These are phyloP conservation scores for Rattus norvegicus DNA, from an alignment of 2,113 vertebrate species.

Conservation along the genomic window DNA sequence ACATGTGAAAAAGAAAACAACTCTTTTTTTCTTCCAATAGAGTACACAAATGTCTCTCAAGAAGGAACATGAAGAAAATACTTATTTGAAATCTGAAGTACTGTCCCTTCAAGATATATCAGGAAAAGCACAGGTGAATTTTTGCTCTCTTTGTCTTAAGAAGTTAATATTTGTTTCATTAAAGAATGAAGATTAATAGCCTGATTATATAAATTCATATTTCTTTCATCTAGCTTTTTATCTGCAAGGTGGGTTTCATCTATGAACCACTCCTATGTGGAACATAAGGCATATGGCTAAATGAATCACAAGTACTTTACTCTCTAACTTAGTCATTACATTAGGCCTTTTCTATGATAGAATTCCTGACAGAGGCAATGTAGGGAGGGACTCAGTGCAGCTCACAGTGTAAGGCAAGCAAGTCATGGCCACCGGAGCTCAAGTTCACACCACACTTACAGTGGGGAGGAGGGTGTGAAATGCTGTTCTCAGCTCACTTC, in stretches of 20 bases:
- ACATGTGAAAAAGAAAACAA: not conserved
- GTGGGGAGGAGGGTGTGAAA: not conserved
- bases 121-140: constrained; percentile 85
- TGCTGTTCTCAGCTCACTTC: not conserved
- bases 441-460: not conserved
- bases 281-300: not conserved
- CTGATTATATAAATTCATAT: constrained; percentile 32
- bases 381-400: no score
- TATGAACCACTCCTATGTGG: not conserved
- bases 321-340: constrained; percentile 40
- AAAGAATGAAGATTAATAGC: constrained; percentile 32
- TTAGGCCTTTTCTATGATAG: not conserved
- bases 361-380: no score
- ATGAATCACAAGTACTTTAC: not conserved
- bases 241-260: constrained; percentile 15
- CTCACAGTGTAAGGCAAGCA: not conserved
- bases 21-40: constrained; percentile 71
- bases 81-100: constrained; percentile 79
- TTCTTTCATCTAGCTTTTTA: not conserved
- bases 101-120: constrained; percentile 79
- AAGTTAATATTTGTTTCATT: constrained; percentile 50
- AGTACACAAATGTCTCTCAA: constrained; percentile 79
- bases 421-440: no score
- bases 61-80: constrained; percentile 83
- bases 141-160: constrained; percentile 8